Evolutionary conservation across 1,140 invertebrate genomes (phyloP).

Genomic region (Pseudomyrmex sp.): DNA sequence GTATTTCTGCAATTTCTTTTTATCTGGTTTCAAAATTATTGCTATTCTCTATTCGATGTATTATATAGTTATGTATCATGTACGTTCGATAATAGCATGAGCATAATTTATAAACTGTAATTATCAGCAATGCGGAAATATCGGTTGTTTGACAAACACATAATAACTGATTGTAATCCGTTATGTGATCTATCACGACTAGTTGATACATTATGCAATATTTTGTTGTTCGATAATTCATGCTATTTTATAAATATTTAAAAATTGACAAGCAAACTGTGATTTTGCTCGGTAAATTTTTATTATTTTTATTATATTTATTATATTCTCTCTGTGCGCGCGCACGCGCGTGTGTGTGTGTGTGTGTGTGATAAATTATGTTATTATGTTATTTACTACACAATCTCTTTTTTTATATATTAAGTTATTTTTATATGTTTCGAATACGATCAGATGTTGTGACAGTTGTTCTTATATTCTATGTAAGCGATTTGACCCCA

Average conservation of each 20-base stretch:
- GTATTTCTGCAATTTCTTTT: neutral
- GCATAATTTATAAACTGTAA: constrained; percentile 52
- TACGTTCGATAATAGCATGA: neutral
- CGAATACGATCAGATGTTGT: neutral
- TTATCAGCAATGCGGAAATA: constrained; percentile 35
- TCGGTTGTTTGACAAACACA: constrained; percentile 62
- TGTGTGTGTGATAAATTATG: too few relatives aligned
- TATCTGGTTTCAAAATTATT: neutral
- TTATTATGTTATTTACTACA: too few relatives aligned
- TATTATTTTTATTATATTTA: neutral
- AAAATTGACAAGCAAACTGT: neutral
- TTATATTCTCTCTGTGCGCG: too few relatives aligned
- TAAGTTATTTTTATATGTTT: neutral
- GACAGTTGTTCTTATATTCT: constrained; percentile 6
- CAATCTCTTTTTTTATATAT: neutral
- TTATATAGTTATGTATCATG: neutral
- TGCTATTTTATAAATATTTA: neutral
- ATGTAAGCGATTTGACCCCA: neutral
- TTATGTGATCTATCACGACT: constrained; percentile 43
- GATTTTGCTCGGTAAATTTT: neutral
- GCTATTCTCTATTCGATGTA: neutral
- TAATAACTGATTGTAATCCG: constrained; percentile 64
- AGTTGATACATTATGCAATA: constrained; percentile 8
- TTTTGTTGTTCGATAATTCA: constrained; percentile 3
- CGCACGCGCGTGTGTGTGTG: too few relatives aligned